These are phyloP conservation scores for Leptopilina myrica DNA, from an alignment of 2,888 invertebrate species.

Conservation along the genomic window DNA sequence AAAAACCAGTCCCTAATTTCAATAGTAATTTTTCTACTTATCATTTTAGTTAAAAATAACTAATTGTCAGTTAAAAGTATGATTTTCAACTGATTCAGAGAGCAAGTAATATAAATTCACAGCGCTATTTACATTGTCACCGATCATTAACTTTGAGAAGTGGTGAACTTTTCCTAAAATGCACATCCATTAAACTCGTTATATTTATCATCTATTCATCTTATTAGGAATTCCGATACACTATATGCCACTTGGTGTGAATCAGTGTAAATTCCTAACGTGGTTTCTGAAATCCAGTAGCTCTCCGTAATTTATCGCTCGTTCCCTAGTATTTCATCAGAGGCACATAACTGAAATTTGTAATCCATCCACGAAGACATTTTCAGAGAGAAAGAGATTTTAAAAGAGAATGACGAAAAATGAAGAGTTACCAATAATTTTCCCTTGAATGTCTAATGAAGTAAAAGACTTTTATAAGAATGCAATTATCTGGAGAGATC, in stretches of 20 bases:
- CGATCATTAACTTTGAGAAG: too few species aligned
- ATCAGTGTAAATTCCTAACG: slow-evolving; percentile 20
- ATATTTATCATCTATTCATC: slow-evolving; percentile 5
- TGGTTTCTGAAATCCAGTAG: slow-evolving; percentile 21
- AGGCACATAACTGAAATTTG: slow-evolving; percentile 27
- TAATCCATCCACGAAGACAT: not conserved
- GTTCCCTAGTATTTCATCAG: slow-evolving; percentile 22
- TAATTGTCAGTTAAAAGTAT: too few species aligned
- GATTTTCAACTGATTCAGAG: too few species aligned
- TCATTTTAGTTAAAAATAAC: too few species aligned
- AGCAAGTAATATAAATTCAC: too few species aligned
- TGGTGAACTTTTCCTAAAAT: not conserved
- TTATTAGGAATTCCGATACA: slow-evolving; percentile 33
- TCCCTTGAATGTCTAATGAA: not conserved
- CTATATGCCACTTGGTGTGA: slow-evolving; percentile 14
- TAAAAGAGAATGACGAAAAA: not conserved
- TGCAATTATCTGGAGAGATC: slow-evolving; percentile 13
- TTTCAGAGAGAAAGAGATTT: too few species aligned
- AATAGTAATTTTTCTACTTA: too few species aligned
- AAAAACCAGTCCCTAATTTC: too few species aligned
- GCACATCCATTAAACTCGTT: not conserved
- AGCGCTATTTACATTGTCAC: too few species aligned
- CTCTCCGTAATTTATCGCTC: slow-evolving; percentile 8
- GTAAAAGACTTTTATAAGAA: not conserved
- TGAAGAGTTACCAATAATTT: not conserved